These are phyloP conservation scores for Rhagium mordax DNA, from an alignment of 2,888 invertebrate species.

Conservation along the genomic window DNA sequence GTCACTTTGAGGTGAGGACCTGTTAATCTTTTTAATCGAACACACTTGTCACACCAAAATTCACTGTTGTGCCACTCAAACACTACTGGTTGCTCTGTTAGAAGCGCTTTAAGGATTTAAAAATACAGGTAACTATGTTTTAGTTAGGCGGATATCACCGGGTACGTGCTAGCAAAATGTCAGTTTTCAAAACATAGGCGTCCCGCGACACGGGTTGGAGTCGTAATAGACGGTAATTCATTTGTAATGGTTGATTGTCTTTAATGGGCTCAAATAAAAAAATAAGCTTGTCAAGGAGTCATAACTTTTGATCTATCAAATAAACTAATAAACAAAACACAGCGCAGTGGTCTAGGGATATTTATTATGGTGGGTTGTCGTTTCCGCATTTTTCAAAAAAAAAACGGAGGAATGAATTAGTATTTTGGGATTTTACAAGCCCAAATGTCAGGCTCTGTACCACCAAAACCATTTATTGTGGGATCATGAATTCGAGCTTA, in stretches of 20 bases:
- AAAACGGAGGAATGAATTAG: too few relatives aligned
- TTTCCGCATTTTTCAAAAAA: too few relatives aligned
- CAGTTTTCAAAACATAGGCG: constrained; percentile 46
- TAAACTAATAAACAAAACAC: too few relatives aligned
- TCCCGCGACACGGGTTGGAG: neutral
- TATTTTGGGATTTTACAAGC: too few relatives aligned
- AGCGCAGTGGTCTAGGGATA: too few relatives aligned
- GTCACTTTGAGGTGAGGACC: neutral
- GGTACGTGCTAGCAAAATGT: constrained; percentile 42
- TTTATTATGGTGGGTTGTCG: too few relatives aligned
- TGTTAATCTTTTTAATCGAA: neutral
- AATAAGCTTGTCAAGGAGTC: too few relatives aligned
- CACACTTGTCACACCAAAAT: constrained; percentile 16
- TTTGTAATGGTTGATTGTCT: neutral
- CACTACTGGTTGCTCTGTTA: constrained; percentile 3
- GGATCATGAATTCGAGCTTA: too few relatives aligned
- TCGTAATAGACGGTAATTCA: neutral
- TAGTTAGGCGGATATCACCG: constrained; percentile 41
- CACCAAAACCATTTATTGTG: too few relatives aligned
- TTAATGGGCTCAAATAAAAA: too few relatives aligned
- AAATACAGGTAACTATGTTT: constrained; percentile 37
- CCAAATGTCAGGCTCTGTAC: too few relatives aligned
- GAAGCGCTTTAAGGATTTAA: constrained; percentile 19
- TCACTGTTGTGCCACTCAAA: constrained; percentile 5
- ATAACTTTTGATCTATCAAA: too few relatives aligned